These are phyloP conservation scores for Scaptomyza graminum DNA, from an alignment of 1,140 invertebrate species.

Conservation along the genomic window DNA sequence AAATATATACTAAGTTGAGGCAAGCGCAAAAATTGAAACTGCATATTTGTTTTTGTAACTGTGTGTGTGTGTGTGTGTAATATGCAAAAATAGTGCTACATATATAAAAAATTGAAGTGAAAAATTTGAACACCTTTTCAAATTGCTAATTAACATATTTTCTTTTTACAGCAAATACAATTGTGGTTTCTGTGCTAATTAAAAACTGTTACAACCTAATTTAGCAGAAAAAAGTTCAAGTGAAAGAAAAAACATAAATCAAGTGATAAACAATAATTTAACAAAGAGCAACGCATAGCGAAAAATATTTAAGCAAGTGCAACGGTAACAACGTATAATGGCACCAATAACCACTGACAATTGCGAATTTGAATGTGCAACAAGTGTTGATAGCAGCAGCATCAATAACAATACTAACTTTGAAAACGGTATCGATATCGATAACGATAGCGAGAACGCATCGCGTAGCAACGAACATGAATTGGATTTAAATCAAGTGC, in stretches of 20 bases:
- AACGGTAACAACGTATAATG: constrained; percentile 82
- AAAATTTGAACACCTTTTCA: constrained; percentile 35
- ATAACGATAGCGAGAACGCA: constrained; percentile 39
- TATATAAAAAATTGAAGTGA: constrained; percentile 27
- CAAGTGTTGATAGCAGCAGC: constrained; percentile 68
- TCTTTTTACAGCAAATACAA: constrained; percentile 51
- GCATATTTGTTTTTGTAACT: constrained; percentile 1
- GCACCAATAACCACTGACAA: constrained; percentile 83
- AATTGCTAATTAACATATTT: constrained; percentile 18
- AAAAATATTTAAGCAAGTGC: constrained; percentile 70
- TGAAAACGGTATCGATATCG: constrained; percentile 43
- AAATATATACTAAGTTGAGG: constrained; percentile 34
- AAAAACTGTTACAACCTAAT: constrained; percentile 40
- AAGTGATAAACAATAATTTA: constrained; percentile 5
- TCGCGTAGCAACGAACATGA: constrained; percentile 55
- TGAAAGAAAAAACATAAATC: constrained; percentile 31
- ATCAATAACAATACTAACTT: constrained; percentile 50
- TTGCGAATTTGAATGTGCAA: constrained; percentile 83
- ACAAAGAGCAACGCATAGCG: constrained; percentile 49
- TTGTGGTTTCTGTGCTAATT: constrained; percentile 53
- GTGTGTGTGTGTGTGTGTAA: constrained; percentile 26
- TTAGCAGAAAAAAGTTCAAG: constrained; percentile 20
- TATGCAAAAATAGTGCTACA: constrained; percentile 50
- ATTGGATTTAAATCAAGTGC: constrained; percentile 55
- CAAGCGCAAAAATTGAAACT: constrained; percentile 43